Evolutionary conservation across 2,797 vertebrate genomes (phyloP).

Genomic region (Mastacembelus armatus): DNA sequence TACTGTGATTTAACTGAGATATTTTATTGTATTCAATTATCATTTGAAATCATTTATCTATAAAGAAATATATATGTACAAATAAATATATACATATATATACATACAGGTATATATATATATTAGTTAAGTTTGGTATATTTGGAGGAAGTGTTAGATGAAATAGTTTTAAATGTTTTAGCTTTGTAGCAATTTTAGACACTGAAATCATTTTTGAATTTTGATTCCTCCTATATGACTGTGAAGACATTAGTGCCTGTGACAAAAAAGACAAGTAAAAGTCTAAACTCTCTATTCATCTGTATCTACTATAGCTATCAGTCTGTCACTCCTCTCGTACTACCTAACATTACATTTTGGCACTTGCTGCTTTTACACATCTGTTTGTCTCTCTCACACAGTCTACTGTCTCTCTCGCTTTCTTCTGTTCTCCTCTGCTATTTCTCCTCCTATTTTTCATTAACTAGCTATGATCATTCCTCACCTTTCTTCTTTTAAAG

Average conservation of each 20-base stretch:
- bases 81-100: slow-evolving; percentile 86
- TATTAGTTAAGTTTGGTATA: slow-evolving; percentile 88
- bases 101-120: slow-evolving; percentile 83
- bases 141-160: slow-evolving; percentile 89
- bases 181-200: slow-evolving; percentile 89
- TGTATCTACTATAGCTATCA: slow-evolving; percentile 83
- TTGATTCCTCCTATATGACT: slow-evolving; percentile 90
- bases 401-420: slow-evolving; percentile 62
- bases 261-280: slow-evolving; percentile 88
- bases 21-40: slow-evolving; percentile 88
- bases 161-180: slow-evolving; percentile 91
- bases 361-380: slow-evolving; percentile 57
- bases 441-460: slow-evolving; percentile 43
- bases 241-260: slow-evolving; percentile 92
- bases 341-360: slow-evolving; percentile 77
- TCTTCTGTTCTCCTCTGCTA: slow-evolving; percentile 38
- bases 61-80: slow-evolving; percentile 87
- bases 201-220: slow-evolving; percentile 88
- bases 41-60: slow-evolving; percentile 86
- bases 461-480: slow-evolving; percentile 42
- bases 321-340: slow-evolving; percentile 81
- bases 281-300: slow-evolving; percentile 83
- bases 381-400: slow-evolving; percentile 48
- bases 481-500: slow-evolving; percentile 40
- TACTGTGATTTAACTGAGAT: slow-evolving; percentile 89